phyloP scores from a whole-genome alignment of 2,888 invertebrate species.

The Drosophila basisetae region DNA sequence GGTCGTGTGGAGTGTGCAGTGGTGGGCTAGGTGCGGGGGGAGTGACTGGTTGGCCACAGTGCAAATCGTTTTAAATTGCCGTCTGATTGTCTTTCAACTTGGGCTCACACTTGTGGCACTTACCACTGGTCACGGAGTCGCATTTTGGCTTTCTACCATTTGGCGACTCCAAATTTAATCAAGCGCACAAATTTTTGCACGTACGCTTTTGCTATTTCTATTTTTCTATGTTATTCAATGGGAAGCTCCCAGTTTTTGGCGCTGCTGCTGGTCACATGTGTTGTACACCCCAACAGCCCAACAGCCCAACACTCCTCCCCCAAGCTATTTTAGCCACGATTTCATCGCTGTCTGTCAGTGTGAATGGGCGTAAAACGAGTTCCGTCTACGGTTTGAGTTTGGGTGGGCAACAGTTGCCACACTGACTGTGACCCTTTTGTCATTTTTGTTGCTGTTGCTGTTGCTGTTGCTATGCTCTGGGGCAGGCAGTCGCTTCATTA shows the following conservation, averaged over 20 bases:
- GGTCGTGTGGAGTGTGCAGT: not conserved
- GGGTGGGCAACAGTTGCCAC: constrained; percentile 71
- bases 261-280: constrained; percentile 69
- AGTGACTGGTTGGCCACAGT: constrained; percentile 55
- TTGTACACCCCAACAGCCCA: not conserved
- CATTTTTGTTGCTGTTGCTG: constrained; percentile 24
- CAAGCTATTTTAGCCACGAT: not conserved
- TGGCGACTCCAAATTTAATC: constrained; percentile 74
- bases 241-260: constrained; percentile 45
- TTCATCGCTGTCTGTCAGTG: constrained; percentile 46
- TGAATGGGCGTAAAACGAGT: constrained; percentile 69
- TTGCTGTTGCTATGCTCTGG: constrained; percentile 3
- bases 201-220: constrained; percentile 70
- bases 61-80: constrained; percentile 80
- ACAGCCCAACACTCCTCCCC: not conserved
- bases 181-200: constrained; percentile 81
- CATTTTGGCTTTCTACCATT: constrained; percentile 35
- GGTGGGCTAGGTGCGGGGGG: not conserved
- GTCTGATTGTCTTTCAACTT: constrained; percentile 77
- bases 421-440: constrained; percentile 63
- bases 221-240: constrained; percentile 72
- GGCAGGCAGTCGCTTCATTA: constrained; percentile 68
- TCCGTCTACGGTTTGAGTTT: constrained; percentile 32
- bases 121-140: constrained; percentile 50
- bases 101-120: constrained; percentile 72